These are phyloP conservation scores for Machaerirhynchus nigripectus DNA, from an alignment of 2,113 vertebrate genomes.

Conservation along the genomic window DNA sequence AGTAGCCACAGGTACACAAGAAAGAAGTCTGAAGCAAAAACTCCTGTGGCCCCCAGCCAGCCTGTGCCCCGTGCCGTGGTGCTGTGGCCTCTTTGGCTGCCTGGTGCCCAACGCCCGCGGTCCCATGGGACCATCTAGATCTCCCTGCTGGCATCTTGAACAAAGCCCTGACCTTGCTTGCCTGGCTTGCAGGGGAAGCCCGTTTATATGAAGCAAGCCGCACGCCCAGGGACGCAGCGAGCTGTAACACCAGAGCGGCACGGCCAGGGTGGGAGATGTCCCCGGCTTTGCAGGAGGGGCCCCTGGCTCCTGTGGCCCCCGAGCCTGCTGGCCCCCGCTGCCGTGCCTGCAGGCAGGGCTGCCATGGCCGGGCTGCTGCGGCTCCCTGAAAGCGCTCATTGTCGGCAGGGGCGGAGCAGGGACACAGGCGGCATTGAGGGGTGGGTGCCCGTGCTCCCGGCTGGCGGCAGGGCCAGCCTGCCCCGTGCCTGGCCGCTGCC, in stretches of 20 bases:
- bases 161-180: not conserved
- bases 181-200: not conserved
- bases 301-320: accelerated
- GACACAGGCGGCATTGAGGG: slow-evolving; percentile 24
- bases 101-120: not conserved
- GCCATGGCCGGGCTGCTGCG: not conserved
- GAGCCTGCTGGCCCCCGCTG: not conserved
- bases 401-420: not conserved
- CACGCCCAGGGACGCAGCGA: accelerated
- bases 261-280: accelerated
- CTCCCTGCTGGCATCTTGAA: accelerated
- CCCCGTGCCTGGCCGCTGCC: not conserved
- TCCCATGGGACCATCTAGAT: not conserved
- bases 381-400: slow-evolving; percentile 37
- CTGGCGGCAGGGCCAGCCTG: not conserved
- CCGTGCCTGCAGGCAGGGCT: not conserved
- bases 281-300: not conserved
- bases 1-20: not conserved
- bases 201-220: accelerated
- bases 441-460: not conserved
- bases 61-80: accelerated
- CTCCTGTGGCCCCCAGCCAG: accelerated
- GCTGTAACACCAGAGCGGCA: accelerated
- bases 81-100: not conserved
- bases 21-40: not conserved